Evolutionary conservation across 2,797 vertebrate genomes (phyloP).

Genomic region (Chelon labrosus): DNA sequence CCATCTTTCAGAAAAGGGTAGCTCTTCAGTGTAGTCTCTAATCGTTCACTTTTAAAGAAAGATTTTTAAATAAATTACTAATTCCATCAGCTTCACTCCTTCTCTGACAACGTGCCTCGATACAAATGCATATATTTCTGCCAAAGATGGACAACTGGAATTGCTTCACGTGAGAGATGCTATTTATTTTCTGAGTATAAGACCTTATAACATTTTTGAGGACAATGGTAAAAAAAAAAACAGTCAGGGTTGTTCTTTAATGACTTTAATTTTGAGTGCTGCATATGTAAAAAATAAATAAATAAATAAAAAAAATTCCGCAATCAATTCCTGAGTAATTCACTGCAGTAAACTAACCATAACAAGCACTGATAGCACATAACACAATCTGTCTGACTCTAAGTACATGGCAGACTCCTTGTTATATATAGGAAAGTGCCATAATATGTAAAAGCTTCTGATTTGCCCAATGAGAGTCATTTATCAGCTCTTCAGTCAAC

Average conservation of each 20-base stretch:
- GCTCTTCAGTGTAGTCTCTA: background rate
- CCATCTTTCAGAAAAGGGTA: background rate
- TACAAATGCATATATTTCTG: too few species aligned
- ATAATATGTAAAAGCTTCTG: conserved; percentile 24
- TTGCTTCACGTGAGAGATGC: too few species aligned
- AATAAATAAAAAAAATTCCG: background rate
- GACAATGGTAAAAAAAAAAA: too few species aligned
- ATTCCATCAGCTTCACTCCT: background rate
- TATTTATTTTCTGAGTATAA: too few species aligned
- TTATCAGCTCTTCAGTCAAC: conserved; percentile 67
- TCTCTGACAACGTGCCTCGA: background rate
- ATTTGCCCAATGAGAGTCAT: conserved; percentile 47
- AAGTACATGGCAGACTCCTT: background rate
- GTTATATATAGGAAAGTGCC: conserved; percentile 10
- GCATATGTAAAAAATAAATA: too few species aligned
- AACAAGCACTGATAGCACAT: background rate
- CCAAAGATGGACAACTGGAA: too few species aligned
- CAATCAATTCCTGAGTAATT: background rate
- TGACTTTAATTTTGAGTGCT: background rate
- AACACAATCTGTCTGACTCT: background rate
- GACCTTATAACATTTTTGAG: too few species aligned
- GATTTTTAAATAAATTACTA: too few species aligned
- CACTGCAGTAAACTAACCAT: background rate
- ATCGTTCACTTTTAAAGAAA: too few species aligned
- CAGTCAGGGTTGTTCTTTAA: background rate